A percentile compares a stretch with the other conserved stretches of the same genome.
phyloP scores from a whole-genome alignment of 2,113 vertebrate genomes.

The Enhydra lutris region DNA sequence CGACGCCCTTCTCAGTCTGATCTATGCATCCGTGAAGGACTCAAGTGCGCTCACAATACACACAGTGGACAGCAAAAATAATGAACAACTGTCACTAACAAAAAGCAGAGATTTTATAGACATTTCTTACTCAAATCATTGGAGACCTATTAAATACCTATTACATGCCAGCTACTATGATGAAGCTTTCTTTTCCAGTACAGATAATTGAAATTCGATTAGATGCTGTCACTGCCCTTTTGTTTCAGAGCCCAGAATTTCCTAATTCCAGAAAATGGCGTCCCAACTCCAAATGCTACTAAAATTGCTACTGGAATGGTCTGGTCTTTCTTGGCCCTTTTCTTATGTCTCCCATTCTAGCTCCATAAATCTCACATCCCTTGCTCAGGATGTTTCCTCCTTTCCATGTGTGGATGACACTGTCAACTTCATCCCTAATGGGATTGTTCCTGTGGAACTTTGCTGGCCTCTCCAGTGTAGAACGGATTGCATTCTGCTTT shows the following conservation, averaged over 20 bases:
- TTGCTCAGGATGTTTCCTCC: not conserved
- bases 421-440: not conserved
- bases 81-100: not conserved
- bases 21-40: not conserved
- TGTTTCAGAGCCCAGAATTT: not conserved
- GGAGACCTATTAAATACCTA: not conserved
- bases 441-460: not conserved
- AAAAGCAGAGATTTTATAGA: not conserved
- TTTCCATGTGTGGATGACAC: not conserved
- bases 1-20: not conserved
- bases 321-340: not conserved
- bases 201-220: not conserved
- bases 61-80: not conserved
- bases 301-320: not conserved
- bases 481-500: not conserved
- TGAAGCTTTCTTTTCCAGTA: not conserved
- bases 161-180: too few relatives aligned
- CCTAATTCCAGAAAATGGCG: not conserved
- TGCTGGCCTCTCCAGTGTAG: not conserved
- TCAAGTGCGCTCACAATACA: not conserved
- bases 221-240: not conserved
- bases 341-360: not conserved
- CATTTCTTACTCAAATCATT: not conserved
- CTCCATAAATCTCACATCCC: not conserved
- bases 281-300: not conserved